Percentiles rank a stretch among this genome's conserved stretches.
Evolutionary conservation across 2,797 vertebrate species (phyloP).

Genomic region (Tadarida brasiliensis): DNA sequence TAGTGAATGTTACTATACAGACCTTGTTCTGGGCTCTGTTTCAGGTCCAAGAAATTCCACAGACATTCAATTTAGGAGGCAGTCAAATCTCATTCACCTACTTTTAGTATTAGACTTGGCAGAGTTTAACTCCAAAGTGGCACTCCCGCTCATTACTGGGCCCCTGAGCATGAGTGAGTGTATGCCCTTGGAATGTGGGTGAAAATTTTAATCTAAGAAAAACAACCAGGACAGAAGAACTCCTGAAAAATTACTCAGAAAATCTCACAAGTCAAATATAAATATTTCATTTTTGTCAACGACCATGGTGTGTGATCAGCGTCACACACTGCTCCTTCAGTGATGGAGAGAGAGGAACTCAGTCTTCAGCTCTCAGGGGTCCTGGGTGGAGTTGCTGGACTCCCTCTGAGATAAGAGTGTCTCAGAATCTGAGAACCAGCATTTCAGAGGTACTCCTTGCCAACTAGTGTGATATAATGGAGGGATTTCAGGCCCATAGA

Average conservation of each 20-base stretch:
- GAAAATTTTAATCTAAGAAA: slow-evolving; percentile 71
- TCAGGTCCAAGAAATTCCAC: slow-evolving; percentile 78
- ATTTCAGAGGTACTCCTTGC: background rate
- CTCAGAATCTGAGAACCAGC: background rate
- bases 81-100: slow-evolving; percentile 82
- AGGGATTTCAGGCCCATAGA: background rate
- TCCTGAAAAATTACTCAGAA: slow-evolving; percentile 52
- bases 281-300: slow-evolving; percentile 56
- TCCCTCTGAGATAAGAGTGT: background rate
- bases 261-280: slow-evolving; percentile 63
- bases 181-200: slow-evolving; percentile 75
- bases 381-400: background rate
- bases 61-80: slow-evolving; percentile 79
- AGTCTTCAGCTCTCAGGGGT: background rate
- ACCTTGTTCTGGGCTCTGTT: slow-evolving; percentile 77
- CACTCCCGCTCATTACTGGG: slow-evolving; percentile 55
- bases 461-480: background rate
- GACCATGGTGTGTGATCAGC: background rate
- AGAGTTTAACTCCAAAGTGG: slow-evolving; percentile 64
- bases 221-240: slow-evolving; percentile 55
- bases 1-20: slow-evolving; percentile 81
- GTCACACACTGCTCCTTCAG: background rate
- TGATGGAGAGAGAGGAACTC: background rate
- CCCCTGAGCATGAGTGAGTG: slow-evolving; percentile 55
- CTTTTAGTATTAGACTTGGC: slow-evolving; percentile 80